Evolutionary conservation across 2,797 vertebrate genomes (phyloP).

Genomic region (Sebastiscus tertius): DNA sequence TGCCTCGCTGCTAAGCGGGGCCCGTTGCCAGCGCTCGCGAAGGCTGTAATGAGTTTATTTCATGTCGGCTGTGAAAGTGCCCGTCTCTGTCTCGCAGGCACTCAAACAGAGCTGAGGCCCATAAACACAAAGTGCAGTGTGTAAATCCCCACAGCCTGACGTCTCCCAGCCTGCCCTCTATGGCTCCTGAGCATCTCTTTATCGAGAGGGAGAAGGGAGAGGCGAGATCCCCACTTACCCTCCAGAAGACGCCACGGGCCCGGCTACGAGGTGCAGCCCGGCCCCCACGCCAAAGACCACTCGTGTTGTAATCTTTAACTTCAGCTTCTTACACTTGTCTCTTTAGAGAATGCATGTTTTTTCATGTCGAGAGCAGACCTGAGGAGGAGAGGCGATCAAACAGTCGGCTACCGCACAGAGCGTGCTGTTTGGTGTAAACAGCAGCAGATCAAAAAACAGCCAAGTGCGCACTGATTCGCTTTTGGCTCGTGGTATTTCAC

Average conservation of each 20-base stretch:
- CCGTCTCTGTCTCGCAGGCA: conserved; percentile 77
- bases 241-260: conserved; percentile 24
- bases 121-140: conserved; percentile 82
- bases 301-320: conserved; percentile 33
- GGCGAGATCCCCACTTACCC: conserved; percentile 47
- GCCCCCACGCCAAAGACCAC: conserved; percentile 28
- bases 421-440: conserved; percentile 37
- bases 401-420: conserved; percentile 4
- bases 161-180: conserved; percentile 65
- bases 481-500: conserved; percentile 57
- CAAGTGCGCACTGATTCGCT: conserved; percentile 31
- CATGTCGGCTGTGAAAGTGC: conserved; percentile 81
- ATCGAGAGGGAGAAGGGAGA: conserved; percentile 54
- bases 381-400: conserved; percentile 39
- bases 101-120: conserved; percentile 79
- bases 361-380: conserved; percentile 21
- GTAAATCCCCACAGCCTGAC: conserved; percentile 75
- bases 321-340: conserved; percentile 19
- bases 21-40: conserved; percentile 65
- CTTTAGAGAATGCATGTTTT: conserved; percentile 19
- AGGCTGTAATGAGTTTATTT: conserved; percentile 82
- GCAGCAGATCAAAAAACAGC: conserved; percentile 56
- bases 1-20: conserved; percentile 62
- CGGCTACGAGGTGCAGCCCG: conserved; percentile 13
- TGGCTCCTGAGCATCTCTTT: conserved; percentile 70